Evolutionary conservation across 2,797 vertebrate genomes (phyloP).

Genomic region (Hippocampus kuda): DNA sequence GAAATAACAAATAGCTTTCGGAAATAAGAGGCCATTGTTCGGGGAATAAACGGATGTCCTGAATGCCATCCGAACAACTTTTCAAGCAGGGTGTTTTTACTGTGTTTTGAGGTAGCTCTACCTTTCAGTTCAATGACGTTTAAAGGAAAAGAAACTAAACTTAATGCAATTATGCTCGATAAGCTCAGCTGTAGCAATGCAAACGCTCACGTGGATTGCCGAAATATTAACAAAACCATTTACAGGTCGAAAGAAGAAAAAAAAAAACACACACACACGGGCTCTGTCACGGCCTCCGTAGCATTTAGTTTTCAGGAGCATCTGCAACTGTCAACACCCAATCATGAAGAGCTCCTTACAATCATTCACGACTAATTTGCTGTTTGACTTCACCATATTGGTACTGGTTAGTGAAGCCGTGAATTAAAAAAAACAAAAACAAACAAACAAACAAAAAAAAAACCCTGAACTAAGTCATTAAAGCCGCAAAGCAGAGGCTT

Average conservation of each 20-base stretch:
- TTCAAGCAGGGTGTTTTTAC: not conserved
- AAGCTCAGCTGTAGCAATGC: slow-evolving; percentile 53
- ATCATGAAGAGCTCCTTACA: slow-evolving; percentile 48
- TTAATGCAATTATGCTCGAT: slow-evolving; percentile 21
- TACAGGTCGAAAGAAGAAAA: not conserved
- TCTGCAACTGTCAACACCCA: slow-evolving; percentile 20
- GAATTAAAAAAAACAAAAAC: too few relatives aligned
- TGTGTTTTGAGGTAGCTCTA: slow-evolving; percentile 19
- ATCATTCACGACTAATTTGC: slow-evolving; percentile 36
- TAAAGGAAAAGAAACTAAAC: not conserved
- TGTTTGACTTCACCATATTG: not conserved
- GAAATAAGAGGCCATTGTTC: slow-evolving; percentile 37
- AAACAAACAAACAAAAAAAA: not conserved
- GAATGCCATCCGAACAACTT: slow-evolving; percentile 10
- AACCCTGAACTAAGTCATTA: slow-evolving; percentile 11
- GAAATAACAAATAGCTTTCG: slow-evolving; percentile 34
- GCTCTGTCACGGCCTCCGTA: not conserved
- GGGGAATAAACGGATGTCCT: slow-evolving; percentile 7
- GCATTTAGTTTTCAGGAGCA: not conserved
- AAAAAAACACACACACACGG: too few relatives aligned
- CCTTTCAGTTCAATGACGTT: slow-evolving; percentile 15
- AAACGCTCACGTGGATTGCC: slow-evolving; percentile 15
- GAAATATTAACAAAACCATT: slow-evolving; percentile 1
- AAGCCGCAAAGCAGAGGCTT: slow-evolving; percentile 23
- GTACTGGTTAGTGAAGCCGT: not conserved